phyloP scores from a whole-genome alignment of 1,140 invertebrate genomes.

The Papilio glaucus region DNA sequence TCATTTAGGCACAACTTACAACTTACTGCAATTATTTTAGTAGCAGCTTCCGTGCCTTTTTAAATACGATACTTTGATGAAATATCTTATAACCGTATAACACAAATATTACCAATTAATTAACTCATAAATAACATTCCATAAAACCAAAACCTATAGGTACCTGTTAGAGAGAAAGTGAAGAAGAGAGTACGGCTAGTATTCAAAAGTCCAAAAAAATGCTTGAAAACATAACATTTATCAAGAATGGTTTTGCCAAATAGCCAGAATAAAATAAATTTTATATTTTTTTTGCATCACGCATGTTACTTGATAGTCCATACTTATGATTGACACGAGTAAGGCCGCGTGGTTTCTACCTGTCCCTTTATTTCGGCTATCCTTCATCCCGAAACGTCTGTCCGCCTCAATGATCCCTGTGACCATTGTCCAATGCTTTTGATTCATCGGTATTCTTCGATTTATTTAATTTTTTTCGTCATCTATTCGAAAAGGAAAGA shows the following conservation, averaged over 20 bases:
- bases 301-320: constrained; percentile 33
- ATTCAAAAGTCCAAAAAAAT: background rate
- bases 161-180: background rate
- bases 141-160: background rate
- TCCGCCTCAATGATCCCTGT: constrained; percentile 59
- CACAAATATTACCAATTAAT: background rate
- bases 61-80: no score
- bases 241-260: background rate
- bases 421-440: constrained; percentile 82
- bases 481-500: constrained; percentile 46
- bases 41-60: background rate
- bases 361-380: constrained; percentile 66
- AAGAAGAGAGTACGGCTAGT: background rate
- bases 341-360: constrained; percentile 75
- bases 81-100: no score
- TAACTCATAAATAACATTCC: background rate
- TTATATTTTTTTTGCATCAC: constrained; percentile 22
- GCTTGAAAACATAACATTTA: background rate
- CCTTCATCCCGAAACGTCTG: constrained; percentile 56
- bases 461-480: constrained; percentile 57
- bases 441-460: constrained; percentile 66
- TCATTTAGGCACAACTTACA: constrained; percentile 12
- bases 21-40: constrained; percentile 24
- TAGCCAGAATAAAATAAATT: background rate
- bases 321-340: constrained; percentile 66